phyloP scores from a whole-genome alignment of 1,140 invertebrate genomes.

The Aporrectodea caliginosa region DNA sequence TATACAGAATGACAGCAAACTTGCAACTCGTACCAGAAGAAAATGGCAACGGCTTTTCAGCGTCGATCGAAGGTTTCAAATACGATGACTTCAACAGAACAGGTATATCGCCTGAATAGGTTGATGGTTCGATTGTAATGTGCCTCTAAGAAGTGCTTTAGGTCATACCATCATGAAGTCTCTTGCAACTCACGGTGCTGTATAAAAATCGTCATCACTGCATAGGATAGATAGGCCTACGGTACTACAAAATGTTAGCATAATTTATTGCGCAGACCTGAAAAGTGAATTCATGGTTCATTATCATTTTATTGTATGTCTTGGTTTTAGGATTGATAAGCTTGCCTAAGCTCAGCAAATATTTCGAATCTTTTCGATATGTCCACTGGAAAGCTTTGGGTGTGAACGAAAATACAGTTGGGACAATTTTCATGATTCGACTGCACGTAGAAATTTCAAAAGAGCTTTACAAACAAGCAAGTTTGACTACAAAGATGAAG shows the following conservation, averaged over 20 bases:
- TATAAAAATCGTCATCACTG: background rate
- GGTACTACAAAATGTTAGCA: background rate
- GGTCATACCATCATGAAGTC: background rate
- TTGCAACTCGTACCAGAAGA: background rate
- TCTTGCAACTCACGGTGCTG: background rate
- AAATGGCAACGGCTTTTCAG: background rate
- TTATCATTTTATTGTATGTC: background rate
- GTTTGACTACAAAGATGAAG: background rate
- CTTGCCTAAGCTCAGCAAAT: background rate
- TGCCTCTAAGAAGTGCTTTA: background rate
- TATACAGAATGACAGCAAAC: background rate
- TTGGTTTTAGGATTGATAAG: background rate
- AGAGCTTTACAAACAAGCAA: background rate
- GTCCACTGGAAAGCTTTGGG: background rate
- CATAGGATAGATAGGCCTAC: background rate
- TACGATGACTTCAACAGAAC: background rate
- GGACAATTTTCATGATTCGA: background rate
- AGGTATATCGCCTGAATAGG: too few species aligned
- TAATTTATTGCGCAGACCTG: background rate
- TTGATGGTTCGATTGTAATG: too few species aligned
- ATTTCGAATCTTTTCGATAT: background rate
- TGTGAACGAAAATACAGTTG: background rate
- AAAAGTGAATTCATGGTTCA: background rate
- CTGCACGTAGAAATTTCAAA: background rate
- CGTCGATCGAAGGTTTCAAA: background rate